These are phyloP conservation scores for Eristalinus aeneus DNA, from an alignment of 2,888 invertebrate species.

Conservation along the genomic window DNA sequence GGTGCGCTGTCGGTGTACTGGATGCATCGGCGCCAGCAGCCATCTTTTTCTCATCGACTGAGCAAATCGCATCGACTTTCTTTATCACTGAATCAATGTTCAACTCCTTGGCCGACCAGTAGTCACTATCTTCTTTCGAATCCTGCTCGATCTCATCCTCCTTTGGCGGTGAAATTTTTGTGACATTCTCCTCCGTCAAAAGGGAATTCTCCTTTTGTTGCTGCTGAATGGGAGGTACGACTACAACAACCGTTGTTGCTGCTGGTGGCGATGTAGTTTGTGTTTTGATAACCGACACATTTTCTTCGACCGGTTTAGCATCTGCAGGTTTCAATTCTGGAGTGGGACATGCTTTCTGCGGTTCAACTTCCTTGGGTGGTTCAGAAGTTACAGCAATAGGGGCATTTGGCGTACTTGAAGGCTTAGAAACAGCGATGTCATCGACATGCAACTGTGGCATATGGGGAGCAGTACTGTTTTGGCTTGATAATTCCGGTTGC, in stretches of 20 bases:
- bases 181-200: constrained; percentile 78
- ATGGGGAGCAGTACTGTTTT: constrained; percentile 55
- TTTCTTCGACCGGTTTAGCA: constrained; percentile 27
- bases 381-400: not conserved
- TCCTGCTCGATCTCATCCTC: constrained; percentile 81
- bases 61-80: constrained; percentile 83
- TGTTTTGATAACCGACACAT: constrained; percentile 49
- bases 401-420: constrained; percentile 13
- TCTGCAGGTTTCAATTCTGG: constrained; percentile 24
- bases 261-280: constrained; percentile 33
- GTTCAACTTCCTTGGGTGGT: not conserved
- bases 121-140: constrained; percentile 87
- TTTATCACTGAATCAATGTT: constrained; percentile 92
- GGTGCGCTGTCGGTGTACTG: not conserved
- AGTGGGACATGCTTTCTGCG: not conserved
- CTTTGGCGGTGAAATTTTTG: constrained; percentile 77
- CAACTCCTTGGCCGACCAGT: constrained; percentile 90
- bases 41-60: constrained; percentile 47
- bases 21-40: not conserved
- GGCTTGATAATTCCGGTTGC: constrained; percentile 25
- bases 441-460: constrained; percentile 57
- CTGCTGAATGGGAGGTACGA: constrained; percentile 4
- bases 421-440: constrained; percentile 24
- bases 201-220: constrained; percentile 71
- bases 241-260: constrained; percentile 20